Conservation (phyloP, 1,140 invertebrate species). For the Araneus ventricosus region DNA sequence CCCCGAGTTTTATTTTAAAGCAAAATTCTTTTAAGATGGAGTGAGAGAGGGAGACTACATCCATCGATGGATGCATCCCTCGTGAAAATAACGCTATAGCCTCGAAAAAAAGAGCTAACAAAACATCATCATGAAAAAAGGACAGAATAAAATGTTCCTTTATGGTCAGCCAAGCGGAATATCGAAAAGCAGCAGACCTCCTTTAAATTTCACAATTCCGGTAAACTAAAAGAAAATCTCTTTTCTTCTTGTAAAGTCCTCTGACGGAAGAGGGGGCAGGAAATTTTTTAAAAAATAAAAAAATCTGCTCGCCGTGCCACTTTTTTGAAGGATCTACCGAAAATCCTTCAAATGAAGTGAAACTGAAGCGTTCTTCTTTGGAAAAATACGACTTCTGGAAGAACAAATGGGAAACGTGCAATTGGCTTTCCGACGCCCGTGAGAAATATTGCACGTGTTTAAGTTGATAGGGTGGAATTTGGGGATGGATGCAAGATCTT, state of each 20-base stretch:
- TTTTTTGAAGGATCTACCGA: conserved; percentile 27
- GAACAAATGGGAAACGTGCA: not conserved
- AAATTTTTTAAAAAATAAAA: too few species aligned
- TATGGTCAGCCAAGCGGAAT: conserved; percentile 31
- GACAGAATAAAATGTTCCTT: not conserved
- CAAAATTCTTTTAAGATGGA: not conserved
- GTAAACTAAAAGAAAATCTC: conserved; percentile 36
- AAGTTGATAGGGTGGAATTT: too few species aligned
- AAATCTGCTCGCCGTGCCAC: not conserved
- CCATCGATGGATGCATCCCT: not conserved
- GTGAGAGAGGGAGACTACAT: not conserved
- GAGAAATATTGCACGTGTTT: not conserved
- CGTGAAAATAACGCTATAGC: not conserved
- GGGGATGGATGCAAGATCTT: too few species aligned
- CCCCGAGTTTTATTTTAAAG: not conserved
- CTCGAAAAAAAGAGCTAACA: not conserved
- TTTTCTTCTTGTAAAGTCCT: conserved; percentile 21
- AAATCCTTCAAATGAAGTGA: conserved; percentile 24
- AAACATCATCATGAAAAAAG: not conserved
- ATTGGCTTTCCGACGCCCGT: not conserved
- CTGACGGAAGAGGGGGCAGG: not conserved
- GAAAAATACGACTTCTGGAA: not conserved
- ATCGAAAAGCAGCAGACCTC: conserved; percentile 35
- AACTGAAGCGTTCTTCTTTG: not conserved
- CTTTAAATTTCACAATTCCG: conserved; percentile 40